Conservation (phyloP, 2,797 vertebrate species). For the Peromyscus nudipes region DNA sequence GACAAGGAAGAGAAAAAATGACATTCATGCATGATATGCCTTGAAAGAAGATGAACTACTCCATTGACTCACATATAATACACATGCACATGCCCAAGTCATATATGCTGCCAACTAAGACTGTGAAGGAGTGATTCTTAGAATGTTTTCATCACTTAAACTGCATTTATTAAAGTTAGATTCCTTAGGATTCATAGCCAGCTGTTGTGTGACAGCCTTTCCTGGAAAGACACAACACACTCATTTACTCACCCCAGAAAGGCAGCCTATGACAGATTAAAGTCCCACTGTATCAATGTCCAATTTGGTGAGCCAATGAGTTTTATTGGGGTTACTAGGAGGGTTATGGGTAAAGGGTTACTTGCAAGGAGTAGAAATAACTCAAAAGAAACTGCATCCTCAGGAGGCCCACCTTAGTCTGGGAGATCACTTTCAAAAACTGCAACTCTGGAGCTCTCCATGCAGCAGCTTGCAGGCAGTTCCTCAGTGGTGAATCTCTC, state of each 20-base stretch:
- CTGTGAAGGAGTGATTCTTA: background rate
- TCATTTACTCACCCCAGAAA: background rate
- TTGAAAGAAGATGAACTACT: background rate
- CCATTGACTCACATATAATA: background rate
- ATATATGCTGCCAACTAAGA: background rate
- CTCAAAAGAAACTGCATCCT: background rate
- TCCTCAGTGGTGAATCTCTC: too few relatives aligned
- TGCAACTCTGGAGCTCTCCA: background rate
- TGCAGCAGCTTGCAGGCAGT: too few relatives aligned
- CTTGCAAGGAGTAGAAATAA: background rate
- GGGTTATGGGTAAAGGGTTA: background rate
- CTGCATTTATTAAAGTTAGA: background rate
- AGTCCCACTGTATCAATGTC: accelerated
- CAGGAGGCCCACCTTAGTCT: background rate
- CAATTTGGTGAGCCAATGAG: background rate
- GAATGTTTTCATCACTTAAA: background rate
- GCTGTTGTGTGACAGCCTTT: background rate
- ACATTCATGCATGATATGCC: background rate
- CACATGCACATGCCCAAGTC: background rate
- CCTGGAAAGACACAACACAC: background rate
- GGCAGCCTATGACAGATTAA: background rate
- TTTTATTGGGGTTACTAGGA: background rate
- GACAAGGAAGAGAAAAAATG: background rate
- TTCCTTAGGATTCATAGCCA: background rate
- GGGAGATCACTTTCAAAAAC: too few relatives aligned